Percentiles rank a stretch among this genome's conserved stretches.
phyloP scores from a whole-genome alignment of 2,113 vertebrate species.

The Ranitomeya imitator region DNA sequence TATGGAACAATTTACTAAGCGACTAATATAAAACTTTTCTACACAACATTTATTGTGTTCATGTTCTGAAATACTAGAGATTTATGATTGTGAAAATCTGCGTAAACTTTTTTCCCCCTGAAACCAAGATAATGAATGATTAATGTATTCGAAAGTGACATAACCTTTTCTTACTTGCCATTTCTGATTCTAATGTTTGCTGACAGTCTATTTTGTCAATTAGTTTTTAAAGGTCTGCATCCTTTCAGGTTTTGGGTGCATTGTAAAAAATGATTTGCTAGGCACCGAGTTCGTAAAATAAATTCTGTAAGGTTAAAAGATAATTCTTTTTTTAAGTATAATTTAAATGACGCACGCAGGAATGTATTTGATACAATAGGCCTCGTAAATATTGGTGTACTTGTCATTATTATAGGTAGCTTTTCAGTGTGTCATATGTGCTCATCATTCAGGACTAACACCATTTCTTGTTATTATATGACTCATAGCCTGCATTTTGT shows the following conservation, averaged over 20 bases:
- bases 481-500: too few relatives aligned
- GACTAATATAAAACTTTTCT: not conserved
- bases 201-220: slow-evolving; percentile 55
- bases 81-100: slow-evolving; percentile 23
- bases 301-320: not conserved
- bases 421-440: too few relatives aligned
- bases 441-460: too few relatives aligned
- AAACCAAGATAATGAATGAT: slow-evolving; percentile 43
- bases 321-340: not conserved
- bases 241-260: slow-evolving; percentile 46
- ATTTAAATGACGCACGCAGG: not conserved
- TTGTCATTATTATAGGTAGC: too few relatives aligned
- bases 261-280: slow-evolving; percentile 13
- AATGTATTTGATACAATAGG: not conserved
- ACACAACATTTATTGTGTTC: slow-evolving; percentile 18
- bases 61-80: slow-evolving; percentile 5
- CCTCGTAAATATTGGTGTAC: too few relatives aligned
- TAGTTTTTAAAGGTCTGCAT: slow-evolving; percentile 51
- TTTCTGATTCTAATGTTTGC: slow-evolving; percentile 36
- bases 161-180: slow-evolving; percentile 52
- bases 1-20: not conserved
- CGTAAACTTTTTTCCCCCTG: slow-evolving; percentile 40
- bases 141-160: slow-evolving; percentile 46
- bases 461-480: too few relatives aligned
- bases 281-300: slow-evolving; percentile 38